Evolutionary conservation across 2,797 vertebrate genomes (phyloP), one percentile per base, ranked within the genome.

Genomic region (Loriculus beryllinus): DNA sequence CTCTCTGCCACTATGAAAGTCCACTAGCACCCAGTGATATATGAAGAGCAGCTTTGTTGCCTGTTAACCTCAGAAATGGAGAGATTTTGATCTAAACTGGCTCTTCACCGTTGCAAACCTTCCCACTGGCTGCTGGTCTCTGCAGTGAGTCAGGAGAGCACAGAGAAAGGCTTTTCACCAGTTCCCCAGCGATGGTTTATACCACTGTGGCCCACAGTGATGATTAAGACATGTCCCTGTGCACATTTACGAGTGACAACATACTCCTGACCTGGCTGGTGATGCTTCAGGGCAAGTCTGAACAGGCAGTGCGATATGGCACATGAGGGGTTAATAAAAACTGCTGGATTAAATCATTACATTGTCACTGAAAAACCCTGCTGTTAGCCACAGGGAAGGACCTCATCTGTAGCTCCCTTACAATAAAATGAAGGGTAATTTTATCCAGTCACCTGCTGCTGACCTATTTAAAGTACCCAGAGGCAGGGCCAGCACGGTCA

Each of bases 391-490:
- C 56, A 2, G 95, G 95, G 92, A 89, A 95, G 79, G 85, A 62
- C 84, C 49, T 76, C 1, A 1, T 54, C 92, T 88, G 82, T 80
- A 83, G 90, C 86, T 96, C 83, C 90, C 94, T 88, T 7, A 39
- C 78, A 64, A 91, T 85, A 60, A 94, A 96, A 95, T 85, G 89
- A 86, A 75, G 88, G 88, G 89, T 82, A 96, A 95, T 96, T 96
- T 96, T 86, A 86, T 45, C 81, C 79, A n/a, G 80, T 82, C 96
- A 90, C 95, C 91, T 95, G 93, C 94, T 95, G 91, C 59, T 96
- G 96, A 93, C 95, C 96, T 69, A 95, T 93, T 96, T 96, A 59
- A 85, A 68, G 83, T 7, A 26, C 39, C 52, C 17, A 0, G 39
- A 67, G 70, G 54, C 78, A 70, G 82, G 86, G 54, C 80, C 76